Conservation (phyloP, 2,113 vertebrate genomes). For the Cochlearius cochlearius region DNA sequence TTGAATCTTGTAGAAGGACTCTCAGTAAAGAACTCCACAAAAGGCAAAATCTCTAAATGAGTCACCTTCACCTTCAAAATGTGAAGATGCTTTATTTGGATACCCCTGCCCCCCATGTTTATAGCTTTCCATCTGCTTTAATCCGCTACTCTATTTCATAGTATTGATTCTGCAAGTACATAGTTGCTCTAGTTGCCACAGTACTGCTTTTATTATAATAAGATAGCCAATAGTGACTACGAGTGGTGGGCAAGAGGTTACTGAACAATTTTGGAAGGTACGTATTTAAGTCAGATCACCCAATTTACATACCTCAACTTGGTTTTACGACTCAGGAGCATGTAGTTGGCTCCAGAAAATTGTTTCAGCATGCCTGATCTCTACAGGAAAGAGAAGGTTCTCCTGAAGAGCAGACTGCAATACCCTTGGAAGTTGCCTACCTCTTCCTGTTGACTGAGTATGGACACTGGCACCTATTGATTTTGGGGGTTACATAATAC, state of each 20-base stretch:
- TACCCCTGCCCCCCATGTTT: neutral
- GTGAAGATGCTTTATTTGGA: conserved; percentile 5
- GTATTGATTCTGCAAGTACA: neutral
- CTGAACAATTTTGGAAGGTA: neutral
- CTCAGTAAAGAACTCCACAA: neutral
- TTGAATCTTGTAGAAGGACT: neutral
- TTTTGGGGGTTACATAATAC: neutral
- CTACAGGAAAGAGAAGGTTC: neutral
- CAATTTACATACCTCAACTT: neutral
- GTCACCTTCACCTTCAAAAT: neutral
- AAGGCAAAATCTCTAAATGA: neutral
- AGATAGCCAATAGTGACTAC: neutral
- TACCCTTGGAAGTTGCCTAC: neutral
- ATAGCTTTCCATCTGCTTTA: neutral
- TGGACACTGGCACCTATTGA: neutral
- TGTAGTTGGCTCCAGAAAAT: neutral
- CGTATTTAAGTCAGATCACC: neutral
- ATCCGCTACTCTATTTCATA: neutral
- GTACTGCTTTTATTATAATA: neutral
- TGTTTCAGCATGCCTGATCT: neutral
- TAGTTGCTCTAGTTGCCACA: neutral
- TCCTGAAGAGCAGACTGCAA: neutral
- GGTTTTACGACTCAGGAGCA: neutral
- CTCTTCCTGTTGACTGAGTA: neutral
- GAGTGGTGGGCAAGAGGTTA: neutral